These are phyloP conservation scores for Coptodon rendalli DNA, from an alignment of 2,113 vertebrate species.

Conservation along the genomic window DNA sequence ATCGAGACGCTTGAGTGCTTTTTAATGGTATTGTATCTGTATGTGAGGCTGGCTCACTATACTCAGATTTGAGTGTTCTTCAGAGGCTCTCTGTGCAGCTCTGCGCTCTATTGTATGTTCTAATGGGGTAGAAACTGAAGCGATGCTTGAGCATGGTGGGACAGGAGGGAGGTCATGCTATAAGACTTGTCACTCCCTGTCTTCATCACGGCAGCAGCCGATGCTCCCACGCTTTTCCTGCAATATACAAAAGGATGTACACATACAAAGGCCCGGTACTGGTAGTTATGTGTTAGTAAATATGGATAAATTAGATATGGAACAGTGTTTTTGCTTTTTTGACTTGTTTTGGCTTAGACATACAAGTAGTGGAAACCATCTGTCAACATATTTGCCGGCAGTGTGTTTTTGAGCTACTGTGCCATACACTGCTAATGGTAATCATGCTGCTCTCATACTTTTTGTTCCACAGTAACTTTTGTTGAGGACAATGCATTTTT, in stretches of 20 bases:
- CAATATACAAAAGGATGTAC: not conserved
- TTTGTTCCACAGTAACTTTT: not conserved
- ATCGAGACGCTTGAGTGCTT: conserved; percentile 4
- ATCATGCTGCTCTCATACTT: not conserved
- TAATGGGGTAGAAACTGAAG: conserved; percentile 41
- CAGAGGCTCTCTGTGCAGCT: not conserved
- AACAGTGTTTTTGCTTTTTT: not conserved
- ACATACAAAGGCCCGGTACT: not conserved
- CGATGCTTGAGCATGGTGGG: conserved; percentile 27
- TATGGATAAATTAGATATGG: not conserved
- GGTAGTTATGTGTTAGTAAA: not conserved
- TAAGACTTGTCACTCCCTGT: conserved; percentile 56
- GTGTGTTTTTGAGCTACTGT: not conserved
- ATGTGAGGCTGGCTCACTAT: not conserved
- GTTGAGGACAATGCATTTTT: not conserved
- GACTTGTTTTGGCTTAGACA: not conserved
- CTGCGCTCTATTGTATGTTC: not conserved
- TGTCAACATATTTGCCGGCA: not conserved
- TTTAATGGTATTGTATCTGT: conserved; percentile 34
- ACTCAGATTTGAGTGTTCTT: conserved; percentile 11
- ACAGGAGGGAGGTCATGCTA: conserved; percentile 47
- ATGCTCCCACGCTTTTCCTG: conserved; percentile 22
- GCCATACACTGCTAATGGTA: not conserved
- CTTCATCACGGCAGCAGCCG: conserved; percentile 37
- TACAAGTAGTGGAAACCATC: not conserved